Percentiles rank a stretch among this genome's conserved stretches.
These are phyloP conservation scores for Caenorhabditis uteleia DNA, from an alignment of 2,888 invertebrate species.

Conservation along the genomic window DNA sequence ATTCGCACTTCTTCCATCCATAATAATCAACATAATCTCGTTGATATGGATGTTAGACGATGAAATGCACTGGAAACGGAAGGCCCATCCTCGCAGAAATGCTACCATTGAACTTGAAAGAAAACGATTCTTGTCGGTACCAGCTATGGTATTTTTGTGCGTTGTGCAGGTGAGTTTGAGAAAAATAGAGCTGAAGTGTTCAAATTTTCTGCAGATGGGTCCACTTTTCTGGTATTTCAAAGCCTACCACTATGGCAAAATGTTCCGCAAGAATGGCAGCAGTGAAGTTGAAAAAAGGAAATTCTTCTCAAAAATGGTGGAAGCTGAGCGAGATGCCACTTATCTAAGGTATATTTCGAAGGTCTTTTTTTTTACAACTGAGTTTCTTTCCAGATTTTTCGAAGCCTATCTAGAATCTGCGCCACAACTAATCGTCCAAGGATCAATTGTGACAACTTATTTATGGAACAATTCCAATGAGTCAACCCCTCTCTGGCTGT, in stretches of 20 bases:
- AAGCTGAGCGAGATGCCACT: slow-evolving; percentile 59
- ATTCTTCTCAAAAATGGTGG: slow-evolving; percentile 51
- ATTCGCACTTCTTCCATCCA: slow-evolving; percentile 47
- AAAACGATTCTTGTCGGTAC: slow-evolving; percentile 17
- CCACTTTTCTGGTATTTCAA: slow-evolving; percentile 55
- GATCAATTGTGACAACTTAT: slow-evolving; percentile 35
- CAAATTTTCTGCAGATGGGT: slow-evolving; percentile 40
- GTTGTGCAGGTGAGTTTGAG: slow-evolving; percentile 37
- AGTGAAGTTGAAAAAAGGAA: slow-evolving; percentile 18
- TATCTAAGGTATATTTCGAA: slow-evolving; percentile 43
- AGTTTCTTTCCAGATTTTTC: slow-evolving; percentile 25
- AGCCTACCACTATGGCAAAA: slow-evolving; percentile 39
- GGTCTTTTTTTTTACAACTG: background rate
- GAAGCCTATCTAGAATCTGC: slow-evolving; percentile 60
- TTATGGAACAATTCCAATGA: slow-evolving; percentile 9
- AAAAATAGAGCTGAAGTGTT: slow-evolving; percentile 12
- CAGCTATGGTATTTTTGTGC: slow-evolving; percentile 20
- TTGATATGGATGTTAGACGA: slow-evolving; percentile 48
- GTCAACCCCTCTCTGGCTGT: slow-evolving; percentile 31
- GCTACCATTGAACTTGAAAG: slow-evolving; percentile 16
- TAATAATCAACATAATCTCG: slow-evolving; percentile 51
- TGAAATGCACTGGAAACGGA: slow-evolving; percentile 14
- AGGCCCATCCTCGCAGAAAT: no score
- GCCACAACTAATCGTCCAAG: slow-evolving; percentile 60
- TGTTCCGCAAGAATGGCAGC: slow-evolving; percentile 14